Conservation (phyloP, 2,113 vertebrate genomes). For the Parus major region DNA sequence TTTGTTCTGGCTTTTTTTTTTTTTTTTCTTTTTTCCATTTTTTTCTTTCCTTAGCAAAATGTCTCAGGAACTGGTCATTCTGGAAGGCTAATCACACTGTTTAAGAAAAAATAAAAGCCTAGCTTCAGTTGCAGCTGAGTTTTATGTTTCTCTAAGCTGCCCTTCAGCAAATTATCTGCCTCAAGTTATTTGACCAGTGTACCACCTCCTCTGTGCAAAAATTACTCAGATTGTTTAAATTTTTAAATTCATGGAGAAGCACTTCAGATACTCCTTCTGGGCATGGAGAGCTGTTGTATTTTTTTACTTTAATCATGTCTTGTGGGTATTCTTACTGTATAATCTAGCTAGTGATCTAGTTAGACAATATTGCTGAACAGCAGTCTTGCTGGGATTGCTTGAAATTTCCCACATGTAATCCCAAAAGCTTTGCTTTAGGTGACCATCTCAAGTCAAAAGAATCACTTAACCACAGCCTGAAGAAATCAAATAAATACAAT, state of each 20-base stretch:
- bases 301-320: background rate
- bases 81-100: background rate
- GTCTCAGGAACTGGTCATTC: background rate
- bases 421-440: background rate
- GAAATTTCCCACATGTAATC: background rate
- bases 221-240: background rate
- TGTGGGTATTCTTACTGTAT: background rate
- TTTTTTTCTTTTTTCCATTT: background rate
- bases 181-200: background rate
- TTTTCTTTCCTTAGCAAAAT: background rate
- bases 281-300: background rate
- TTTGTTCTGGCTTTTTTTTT: rapidly evolving
- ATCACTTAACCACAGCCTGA: background rate
- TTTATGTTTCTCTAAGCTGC: background rate
- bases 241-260: background rate
- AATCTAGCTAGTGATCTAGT: background rate
- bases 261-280: background rate
- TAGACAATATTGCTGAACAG: background rate
- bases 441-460: background rate
- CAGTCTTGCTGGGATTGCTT: background rate
- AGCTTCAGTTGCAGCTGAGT: background rate
- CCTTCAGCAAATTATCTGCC: background rate
- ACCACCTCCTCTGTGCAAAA: background rate
- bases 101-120: background rate
- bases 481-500: background rate